Base-by-base conservation (phyloP, 2,113 vertebrate genomes). In the Neodon shergylaensis region DNA sequence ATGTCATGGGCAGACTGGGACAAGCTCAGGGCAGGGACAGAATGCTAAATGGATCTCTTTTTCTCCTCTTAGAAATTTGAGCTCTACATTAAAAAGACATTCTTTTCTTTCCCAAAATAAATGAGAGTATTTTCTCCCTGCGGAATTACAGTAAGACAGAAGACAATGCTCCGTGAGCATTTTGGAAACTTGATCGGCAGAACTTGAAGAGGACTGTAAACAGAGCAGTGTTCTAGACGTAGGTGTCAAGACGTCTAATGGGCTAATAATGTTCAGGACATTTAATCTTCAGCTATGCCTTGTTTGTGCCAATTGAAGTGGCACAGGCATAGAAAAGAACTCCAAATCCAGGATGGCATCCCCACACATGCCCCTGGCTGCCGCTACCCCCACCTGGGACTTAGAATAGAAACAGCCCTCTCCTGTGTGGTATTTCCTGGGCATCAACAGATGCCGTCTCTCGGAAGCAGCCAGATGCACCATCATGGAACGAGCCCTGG, bases 241-340 rank as follows among this genome's bases (percentile, higher is more conserved):
- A 58, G 12, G 52, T 47, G 81, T 90, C 76, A 82, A 72, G 84
- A 96, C 84, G 66, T 44, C 88, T 31, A 63, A 92, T 1, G 66
- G 66, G 21, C 88, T 96, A 82, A 83, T 88, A 52, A 39, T 83
- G 94, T 94, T 92, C 95, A 24, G 96, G 65, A 97, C 95, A 96
- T 96, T 96, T 97, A 95, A 97, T 98, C 97, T 92, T 81, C 92
- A 94, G 92, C 85, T 90, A 77, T 83, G 88, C 58, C 84, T 73
- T 94, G 85, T 94, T 88, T 85, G 58, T 94, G 97, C 96, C 96
- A 96, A 42, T 33, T 81, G 77, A 88, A 92, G 24, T 16, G 65
- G 39, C 68, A 42, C 65, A 33, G 74, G n/a, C 88, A 79, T 84
- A 16, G 85, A 94, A 94, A 90, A 78, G 44, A 66, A 39, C 28